Conservation (phyloP, 2,888 invertebrate species). For the Rhingia campestris region DNA sequence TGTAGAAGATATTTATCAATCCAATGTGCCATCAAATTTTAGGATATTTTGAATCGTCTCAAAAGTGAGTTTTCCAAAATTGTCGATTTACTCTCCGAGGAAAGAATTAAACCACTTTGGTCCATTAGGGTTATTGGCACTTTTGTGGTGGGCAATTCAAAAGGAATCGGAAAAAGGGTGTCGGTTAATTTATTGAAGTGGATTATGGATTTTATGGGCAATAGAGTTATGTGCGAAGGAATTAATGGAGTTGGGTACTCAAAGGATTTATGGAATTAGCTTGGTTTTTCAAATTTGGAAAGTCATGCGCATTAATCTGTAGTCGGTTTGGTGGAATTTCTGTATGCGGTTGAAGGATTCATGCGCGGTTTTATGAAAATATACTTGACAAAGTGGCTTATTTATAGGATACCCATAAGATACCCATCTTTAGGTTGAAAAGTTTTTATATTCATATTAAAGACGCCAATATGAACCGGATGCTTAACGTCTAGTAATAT, state of each 20-base stretch:
- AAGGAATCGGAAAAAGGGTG: slow-evolving; percentile 38
- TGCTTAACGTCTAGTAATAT: no score
- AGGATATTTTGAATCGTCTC: slow-evolving; percentile 1
- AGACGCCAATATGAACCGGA: no score
- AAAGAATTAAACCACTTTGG: slow-evolving; percentile 44
- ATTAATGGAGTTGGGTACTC: slow-evolving; percentile 41
- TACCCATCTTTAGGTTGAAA: no score
- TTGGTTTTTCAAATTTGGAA: slow-evolving; percentile 24
- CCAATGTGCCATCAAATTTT: not conserved
- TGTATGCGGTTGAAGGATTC: slow-evolving; percentile 5
- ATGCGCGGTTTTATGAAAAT: not conserved
- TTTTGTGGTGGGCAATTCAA: slow-evolving; percentile 30
- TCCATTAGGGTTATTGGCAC: slow-evolving; percentile 54
- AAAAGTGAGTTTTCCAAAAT: slow-evolving; percentile 9
- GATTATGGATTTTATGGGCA: slow-evolving; percentile 63
- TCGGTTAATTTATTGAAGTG: slow-evolving; percentile 68
- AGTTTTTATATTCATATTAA: no score
- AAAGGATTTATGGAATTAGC: slow-evolving; percentile 57
- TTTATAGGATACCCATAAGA: no score
- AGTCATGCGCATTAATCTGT: slow-evolving; percentile 19
- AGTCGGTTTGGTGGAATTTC: not conserved
- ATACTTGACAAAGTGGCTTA: slow-evolving; percentile 3
- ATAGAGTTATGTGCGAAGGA: slow-evolving; percentile 64
- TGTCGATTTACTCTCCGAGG: slow-evolving; percentile 22
- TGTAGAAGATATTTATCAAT: slow-evolving; percentile 37